A percentile compares a stretch with the other conserved stretches of the same genome.
phyloP scores from a whole-genome alignment of 1,140 invertebrate genomes.

The Saccostrea cuccullata region DNA sequence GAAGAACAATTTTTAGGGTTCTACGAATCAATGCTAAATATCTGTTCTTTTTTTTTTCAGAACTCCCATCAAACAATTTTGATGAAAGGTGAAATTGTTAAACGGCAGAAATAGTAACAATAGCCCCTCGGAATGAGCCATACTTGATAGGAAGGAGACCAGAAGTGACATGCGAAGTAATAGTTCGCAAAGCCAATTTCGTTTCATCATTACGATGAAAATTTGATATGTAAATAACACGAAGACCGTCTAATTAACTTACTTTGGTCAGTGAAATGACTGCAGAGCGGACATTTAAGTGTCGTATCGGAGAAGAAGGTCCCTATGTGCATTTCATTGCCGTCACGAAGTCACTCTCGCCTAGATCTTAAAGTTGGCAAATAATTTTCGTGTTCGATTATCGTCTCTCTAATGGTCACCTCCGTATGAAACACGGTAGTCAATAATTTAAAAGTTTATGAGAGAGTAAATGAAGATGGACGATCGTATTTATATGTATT shows the following conservation, averaged over 20 bases:
- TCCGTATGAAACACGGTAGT: neutral
- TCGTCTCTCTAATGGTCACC: slow-evolving; percentile 3
- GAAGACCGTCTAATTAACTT: slow-evolving; percentile 29
- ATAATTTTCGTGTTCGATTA: neutral
- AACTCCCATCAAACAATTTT: neutral
- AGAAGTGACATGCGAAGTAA: neutral
- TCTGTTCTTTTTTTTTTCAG: neutral
- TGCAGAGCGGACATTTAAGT: slow-evolving; percentile 15
- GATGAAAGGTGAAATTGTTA: neutral
- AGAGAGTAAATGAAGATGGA: neutral
- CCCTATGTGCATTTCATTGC: slow-evolving; percentile 8
- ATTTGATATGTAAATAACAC: slow-evolving; percentile 38
- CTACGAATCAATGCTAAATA: neutral
- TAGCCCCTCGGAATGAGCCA: neutral
- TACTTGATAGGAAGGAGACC: neutral
- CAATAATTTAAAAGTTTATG: slow-evolving; percentile 2
- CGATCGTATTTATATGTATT: neutral
- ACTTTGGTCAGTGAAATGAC: slow-evolving; percentile 23
- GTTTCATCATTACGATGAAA: slow-evolving; percentile 19
- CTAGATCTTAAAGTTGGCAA: neutral
- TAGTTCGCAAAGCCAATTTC: slow-evolving; percentile 27
- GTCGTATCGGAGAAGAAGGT: neutral
- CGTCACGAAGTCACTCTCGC: neutral
- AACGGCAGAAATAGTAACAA: neutral
- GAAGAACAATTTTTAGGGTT: too few species aligned